Percentiles rank a stretch among this genome's conserved stretches.
Conservation (phyloP, 2,113 vertebrate species). For the Dermatemys mawii region DNA sequence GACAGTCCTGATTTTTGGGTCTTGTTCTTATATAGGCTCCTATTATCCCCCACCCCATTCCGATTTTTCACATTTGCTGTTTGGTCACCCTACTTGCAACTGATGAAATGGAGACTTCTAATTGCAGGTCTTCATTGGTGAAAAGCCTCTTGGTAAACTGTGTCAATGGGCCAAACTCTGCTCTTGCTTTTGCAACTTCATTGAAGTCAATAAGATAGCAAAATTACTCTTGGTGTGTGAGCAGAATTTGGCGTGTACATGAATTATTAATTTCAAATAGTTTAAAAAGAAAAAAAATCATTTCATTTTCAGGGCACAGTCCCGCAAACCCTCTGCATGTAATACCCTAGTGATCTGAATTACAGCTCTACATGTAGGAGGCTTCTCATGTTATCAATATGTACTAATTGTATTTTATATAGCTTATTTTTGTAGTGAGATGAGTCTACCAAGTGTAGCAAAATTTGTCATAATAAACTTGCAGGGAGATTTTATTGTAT, state of each 20-base stretch:
- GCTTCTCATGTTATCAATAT: neutral
- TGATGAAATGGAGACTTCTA: neutral
- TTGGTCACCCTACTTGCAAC: too few relatives aligned
- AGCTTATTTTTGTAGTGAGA: accelerated
- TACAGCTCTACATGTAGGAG: neutral
- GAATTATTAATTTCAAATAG: neutral
- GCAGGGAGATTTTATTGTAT: neutral
- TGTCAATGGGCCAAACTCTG: neutral
- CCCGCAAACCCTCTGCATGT: neutral
- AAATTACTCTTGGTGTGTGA: neutral
- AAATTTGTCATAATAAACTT: neutral
- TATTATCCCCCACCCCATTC: too few relatives aligned
- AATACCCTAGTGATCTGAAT: neutral
- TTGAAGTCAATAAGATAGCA: neutral
- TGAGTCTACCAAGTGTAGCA: neutral
- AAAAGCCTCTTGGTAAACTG: neutral
- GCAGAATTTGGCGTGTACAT: neutral
- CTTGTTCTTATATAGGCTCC: too few relatives aligned
- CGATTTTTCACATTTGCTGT: too few relatives aligned
- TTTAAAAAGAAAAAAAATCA: neutral
- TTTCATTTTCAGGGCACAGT: neutral
- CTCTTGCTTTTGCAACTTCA: neutral
- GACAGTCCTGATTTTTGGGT: too few relatives aligned
- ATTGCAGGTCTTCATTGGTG: neutral
- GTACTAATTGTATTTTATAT: neutral